Base-by-base conservation (phyloP, 2,113 vertebrate genomes). In the Mystacornis crossleyi region DNA sequence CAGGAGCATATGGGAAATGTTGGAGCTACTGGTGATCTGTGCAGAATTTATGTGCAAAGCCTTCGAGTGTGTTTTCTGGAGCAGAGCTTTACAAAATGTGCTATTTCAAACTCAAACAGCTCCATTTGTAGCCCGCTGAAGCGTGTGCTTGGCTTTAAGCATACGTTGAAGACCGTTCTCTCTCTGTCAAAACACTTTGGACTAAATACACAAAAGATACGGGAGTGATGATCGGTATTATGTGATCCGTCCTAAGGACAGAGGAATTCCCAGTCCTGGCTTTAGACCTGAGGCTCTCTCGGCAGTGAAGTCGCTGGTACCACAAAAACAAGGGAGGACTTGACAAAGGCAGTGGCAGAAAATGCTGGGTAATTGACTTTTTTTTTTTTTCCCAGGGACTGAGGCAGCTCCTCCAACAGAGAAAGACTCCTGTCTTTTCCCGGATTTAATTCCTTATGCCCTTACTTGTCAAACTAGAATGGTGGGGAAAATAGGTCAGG, bases 21-120 rank as follows among this genome's bases (percentile, higher is more conserved):
- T 91, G 65, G 62, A 93, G 57, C 60, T 82, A 28, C 79, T 77
- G 84, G 53, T 69, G 58, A 77, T 61, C 81, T 73, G 81, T 31
- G 36, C 40, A 31, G 34, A 65, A 82, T 82, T 96, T 91, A 69
- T 79, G 74, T 3, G 2, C 53, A 61, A 91, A 89, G 66, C 84
- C 51, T 89, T 80, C 75, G 31, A 70, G 74, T 62, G 45, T 40
- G 70, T 73, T 91, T 95, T 85, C 78, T 95, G 93, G 80, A 94
- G 90, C 55, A 84, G 86, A 86, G 87, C 78, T 91, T 84, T 73
- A 55, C 67, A 54, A 83, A 88, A 85, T 73, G 81, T 24, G 62
- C 70, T 86, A 74, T 73, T 95, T 92, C 71, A 77, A 18, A 86
- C 54, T 80, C 40, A 62, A 90, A 53, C 60, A 78, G 64, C 48